phyloP scores from a whole-genome alignment of 2,797 vertebrate species.

The Coracias cyanogaster region DNA sequence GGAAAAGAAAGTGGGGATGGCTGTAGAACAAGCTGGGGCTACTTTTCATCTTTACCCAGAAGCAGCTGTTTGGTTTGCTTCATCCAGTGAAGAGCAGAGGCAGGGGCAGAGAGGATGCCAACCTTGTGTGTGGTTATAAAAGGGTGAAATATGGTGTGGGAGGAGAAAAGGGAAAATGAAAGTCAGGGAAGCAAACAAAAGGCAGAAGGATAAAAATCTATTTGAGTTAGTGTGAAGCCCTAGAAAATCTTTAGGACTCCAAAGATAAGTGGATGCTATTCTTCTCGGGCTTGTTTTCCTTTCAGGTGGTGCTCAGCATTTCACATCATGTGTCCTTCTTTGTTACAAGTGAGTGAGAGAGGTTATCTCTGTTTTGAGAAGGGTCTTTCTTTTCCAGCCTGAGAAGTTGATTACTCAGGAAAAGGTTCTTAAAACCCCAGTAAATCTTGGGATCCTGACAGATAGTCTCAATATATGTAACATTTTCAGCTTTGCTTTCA shows the following conservation, averaged over 20 bases:
- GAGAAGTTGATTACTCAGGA: background rate
- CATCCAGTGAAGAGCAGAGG: background rate
- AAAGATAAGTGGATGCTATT: background rate
- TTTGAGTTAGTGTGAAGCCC: background rate
- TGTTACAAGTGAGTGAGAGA: background rate
- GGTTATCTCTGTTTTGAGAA: conserved; percentile 9
- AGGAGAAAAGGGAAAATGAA: background rate
- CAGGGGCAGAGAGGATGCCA: background rate
- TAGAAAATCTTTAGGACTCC: background rate
- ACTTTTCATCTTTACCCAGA: background rate
- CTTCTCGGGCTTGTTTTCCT: conserved; percentile 10
- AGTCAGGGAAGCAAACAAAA: background rate
- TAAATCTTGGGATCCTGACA: background rate
- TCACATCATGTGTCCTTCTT: background rate
- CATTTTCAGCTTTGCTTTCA: background rate
- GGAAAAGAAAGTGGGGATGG: background rate
- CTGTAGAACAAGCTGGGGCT: background rate
- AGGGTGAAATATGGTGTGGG: background rate
- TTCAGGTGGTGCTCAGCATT: background rate
- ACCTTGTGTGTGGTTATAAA: background rate
- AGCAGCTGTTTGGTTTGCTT: background rate
- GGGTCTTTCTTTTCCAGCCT: background rate
- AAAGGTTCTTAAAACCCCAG: background rate
- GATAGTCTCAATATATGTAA: background rate
- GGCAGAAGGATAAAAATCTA: background rate